These are phyloP conservation scores for Coryphaenoides rupestris DNA, from an alignment of 2,113 vertebrate genomes.

Conservation along the genomic window DNA sequence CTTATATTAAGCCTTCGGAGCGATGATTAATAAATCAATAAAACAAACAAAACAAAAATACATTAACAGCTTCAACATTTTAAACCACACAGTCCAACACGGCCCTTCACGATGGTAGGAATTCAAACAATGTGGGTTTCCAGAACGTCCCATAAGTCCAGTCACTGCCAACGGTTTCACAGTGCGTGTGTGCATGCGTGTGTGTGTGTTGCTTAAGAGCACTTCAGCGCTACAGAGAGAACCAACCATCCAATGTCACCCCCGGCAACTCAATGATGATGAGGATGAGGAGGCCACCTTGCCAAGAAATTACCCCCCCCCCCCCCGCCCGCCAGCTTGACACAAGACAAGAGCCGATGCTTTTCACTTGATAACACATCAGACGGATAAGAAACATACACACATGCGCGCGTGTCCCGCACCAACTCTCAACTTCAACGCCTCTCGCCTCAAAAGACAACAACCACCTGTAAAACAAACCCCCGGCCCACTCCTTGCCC, in stretches of 20 bases:
- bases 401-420: too few relatives aligned
- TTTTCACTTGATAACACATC: neutral
- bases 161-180: too few relatives aligned
- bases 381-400: neutral
- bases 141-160: too few relatives aligned
- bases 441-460: neutral
- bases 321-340: neutral
- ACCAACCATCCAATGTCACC: neutral
- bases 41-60: neutral
- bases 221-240: neutral
- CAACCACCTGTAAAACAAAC: neutral
- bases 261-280: neutral
- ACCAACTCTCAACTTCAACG: neutral
- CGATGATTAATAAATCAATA: neutral
- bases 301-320: too few relatives aligned
- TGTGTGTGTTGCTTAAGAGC: neutral
- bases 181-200: too few relatives aligned
- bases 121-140: neutral
- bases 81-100: neutral
- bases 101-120: neutral
- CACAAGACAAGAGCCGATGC: neutral
- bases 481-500: neutral
- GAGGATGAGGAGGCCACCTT: neutral
- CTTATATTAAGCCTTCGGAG: neutral
- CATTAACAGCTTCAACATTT: neutral